Base-by-base conservation (phyloP, 2,888 invertebrate genomes). In the Agonum fuliginosum region DNA sequence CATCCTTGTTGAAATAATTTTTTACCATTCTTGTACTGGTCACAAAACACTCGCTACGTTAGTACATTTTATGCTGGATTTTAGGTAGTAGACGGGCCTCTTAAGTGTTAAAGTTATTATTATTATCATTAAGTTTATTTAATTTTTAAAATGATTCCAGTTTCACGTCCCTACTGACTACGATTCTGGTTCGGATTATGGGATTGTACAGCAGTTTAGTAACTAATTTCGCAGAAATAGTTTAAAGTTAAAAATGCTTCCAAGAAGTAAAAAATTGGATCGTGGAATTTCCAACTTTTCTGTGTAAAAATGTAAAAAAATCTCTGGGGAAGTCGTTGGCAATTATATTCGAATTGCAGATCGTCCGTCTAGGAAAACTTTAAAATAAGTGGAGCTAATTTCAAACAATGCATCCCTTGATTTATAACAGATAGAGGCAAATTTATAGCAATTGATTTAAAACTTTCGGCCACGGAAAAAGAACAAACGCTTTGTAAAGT, bases 371-470 rank as follows among this genome's bases (percentile, higher is more conserved):
- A 62, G 58, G 20, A 30, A 62, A 62, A 27, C 14, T 62, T 30
- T 27, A 62, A 30, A 62, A 62, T 62, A 70, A 70, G 70, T 70
- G 48, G 48, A 46, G 14, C 70, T 70, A 70, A 70, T 70, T 70
- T 48, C 30, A 24, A 70, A 70, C 70, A 48, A 48, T 70, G 70
- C 30, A 48, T 70, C 27, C 48, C 17, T 27, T 70, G 70, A 70
- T 70, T 70, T 70, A 70, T 70, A 48, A 27, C 48, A n/a, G 48
- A 24, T 70, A 17, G 69, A 70, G 70, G 8, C 14, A 69, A 69
- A 69, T 70, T 70, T 70, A 70, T 48, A 43, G 70, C 43, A 70
- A 70, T 70, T 70, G 70, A 70, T 70, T 70, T 48, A 62, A 62
- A 62, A 27, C 8, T 62, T 30, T 62, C 14, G 30, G 8, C 27